Conservation (phyloP, 2,113 vertebrate species). For the Atractosteus spatula region DNA sequence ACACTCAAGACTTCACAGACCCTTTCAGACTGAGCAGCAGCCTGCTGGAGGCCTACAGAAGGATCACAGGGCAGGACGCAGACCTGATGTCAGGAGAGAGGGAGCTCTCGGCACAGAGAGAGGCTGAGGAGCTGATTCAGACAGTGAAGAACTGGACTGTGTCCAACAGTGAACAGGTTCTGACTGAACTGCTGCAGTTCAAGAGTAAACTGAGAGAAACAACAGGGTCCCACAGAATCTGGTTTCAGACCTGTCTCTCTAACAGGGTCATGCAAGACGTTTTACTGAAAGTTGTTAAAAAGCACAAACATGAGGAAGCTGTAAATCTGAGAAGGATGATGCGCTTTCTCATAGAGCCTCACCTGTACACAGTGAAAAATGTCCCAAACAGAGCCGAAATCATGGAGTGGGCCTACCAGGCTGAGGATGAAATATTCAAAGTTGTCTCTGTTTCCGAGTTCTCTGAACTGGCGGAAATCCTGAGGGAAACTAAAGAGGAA, state of each 20-base stretch:
- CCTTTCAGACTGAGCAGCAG: neutral
- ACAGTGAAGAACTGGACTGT: constrained; percentile 36
- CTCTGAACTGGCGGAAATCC: constrained; percentile 29
- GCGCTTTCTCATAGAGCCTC: constrained; percentile 37
- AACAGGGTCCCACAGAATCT: constrained; percentile 24
- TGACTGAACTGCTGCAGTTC: constrained; percentile 27
- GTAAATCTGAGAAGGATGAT: constrained; percentile 34
- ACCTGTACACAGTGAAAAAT: constrained; percentile 39
- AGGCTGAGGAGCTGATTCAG: constrained; percentile 30
- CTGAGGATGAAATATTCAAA: fast-evolving
- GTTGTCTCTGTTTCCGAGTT: constrained; percentile 21
- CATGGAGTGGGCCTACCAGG: constrained; percentile 42
- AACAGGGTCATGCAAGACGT: constrained; percentile 44
- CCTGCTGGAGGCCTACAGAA: constrained; percentile 30
- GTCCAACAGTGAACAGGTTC: constrained; percentile 18
- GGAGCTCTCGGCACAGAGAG: too few relatives aligned
- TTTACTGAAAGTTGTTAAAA: constrained; percentile 26
- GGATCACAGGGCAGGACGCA: fast-evolving
- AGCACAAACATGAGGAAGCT: constrained; percentile 23
- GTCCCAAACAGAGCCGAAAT: constrained; percentile 42
- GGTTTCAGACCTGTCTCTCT: constrained; percentile 49
- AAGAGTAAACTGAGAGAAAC: constrained; percentile 36
- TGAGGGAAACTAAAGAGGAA: constrained; percentile 30
- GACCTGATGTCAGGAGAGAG: constrained; percentile 28
- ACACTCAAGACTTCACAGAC: constrained; percentile 41